Conservation (phyloP, 1,140 invertebrate genomes). For the Drosophila tsacasi region DNA sequence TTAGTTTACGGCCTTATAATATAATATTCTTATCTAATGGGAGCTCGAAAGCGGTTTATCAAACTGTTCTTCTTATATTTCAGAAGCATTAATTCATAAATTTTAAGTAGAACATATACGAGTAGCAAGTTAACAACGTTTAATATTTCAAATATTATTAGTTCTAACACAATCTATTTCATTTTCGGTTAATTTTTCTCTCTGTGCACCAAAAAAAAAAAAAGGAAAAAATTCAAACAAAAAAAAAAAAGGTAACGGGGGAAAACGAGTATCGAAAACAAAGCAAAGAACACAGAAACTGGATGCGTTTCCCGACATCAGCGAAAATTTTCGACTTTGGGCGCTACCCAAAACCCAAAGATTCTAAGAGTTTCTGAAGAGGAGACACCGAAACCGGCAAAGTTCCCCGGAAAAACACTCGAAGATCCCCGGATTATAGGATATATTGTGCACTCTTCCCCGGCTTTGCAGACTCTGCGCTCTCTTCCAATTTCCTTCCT, state of each 20-base stretch:
- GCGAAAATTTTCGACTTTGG: constrained; percentile 36
- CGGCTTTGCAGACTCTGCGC: constrained; percentile 1
- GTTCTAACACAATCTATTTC: not conserved
- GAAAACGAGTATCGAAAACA: constrained; percentile 18
- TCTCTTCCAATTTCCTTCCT: not conserved
- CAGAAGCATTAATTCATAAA: not conserved
- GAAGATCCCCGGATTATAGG: constrained; percentile 19
- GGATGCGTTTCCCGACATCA: constrained; percentile 41
- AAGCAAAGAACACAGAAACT: constrained; percentile 47
- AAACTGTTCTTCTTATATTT: not conserved
- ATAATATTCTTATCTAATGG: not conserved
- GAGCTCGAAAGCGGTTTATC: not conserved
- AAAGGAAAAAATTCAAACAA: not conserved
- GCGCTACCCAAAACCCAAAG: constrained; percentile 29
- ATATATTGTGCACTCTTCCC: constrained; percentile 9
- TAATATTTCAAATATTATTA: not conserved
- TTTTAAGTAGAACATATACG: not conserved
- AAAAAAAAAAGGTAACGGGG: not conserved
- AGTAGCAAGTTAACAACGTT: not conserved
- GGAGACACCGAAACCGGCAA: constrained; percentile 16
- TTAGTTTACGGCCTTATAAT: not conserved
- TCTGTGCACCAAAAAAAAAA: constrained; percentile 13
- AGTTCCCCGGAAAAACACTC: constrained; percentile 21
- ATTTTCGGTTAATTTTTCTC: not conserved
- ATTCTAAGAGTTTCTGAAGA: constrained; percentile 17